Evolutionary conservation across 1,140 invertebrate genomes (phyloP), one percentile per base, ranked within the genome.

Genomic region (Dendrolimus kikuchii): DNA sequence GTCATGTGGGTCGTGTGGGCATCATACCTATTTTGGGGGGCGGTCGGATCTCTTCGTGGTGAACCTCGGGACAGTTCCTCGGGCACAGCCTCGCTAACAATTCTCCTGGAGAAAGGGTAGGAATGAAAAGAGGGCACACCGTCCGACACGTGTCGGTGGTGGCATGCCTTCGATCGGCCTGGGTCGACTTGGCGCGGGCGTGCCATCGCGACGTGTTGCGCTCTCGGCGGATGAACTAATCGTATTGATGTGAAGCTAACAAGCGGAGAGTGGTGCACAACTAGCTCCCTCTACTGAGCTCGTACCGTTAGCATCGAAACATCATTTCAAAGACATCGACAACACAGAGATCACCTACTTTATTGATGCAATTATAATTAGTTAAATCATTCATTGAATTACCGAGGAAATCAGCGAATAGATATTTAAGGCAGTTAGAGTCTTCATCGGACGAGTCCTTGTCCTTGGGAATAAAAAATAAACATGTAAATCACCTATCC

Each of bases 371-470:
- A 69, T 66, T 60, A 55, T 45, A 56, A 57, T 46, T 49, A 40
- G 57, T 64, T 61, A 68, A 53, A 55, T 62, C 38, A 44, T 46
- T 55, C 68, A 60, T 59, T 68, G 57, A 86, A 73, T 89, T 90
- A 90, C 89, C 89, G 77, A 89, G 80, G 52, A 90, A 78, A 65
- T 89, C 86, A 57, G 88, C 89, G 81, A 90, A 89, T 80, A 90
- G 87, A 81, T 89, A 89, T 88, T 88, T 90, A 84, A 91, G 88
- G 89, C 90, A 91, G 88, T 89, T 91, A 86, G 89, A 88, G 78
- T 90, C 88, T 75, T 89, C 89, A 87, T 91, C 89, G 74, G 88
- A 89, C 64, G 86, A 87, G 53, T 78, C 76, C 80, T 83, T 74
- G 69, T 79, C 80, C 81, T 85, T 82, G 62, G 74, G 68, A 74